Evolutionary conservation across 2,888 invertebrate genomes (phyloP), one percentile per base, ranked within the genome.

Genomic region (Erebia palarica): DNA sequence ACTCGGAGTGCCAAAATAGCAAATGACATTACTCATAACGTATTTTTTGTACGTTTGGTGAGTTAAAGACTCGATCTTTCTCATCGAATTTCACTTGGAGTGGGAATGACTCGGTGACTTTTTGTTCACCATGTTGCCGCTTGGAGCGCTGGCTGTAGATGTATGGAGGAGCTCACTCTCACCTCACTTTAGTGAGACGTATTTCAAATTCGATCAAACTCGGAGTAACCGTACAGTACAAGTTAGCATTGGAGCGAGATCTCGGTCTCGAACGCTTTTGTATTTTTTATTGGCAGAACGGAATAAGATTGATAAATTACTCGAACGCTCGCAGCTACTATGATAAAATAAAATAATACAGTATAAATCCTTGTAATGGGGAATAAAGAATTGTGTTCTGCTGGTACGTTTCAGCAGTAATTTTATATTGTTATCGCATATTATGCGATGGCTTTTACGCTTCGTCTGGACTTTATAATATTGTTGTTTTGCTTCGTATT

Each of bases 231-330:
- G n/a, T n/a, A n/a, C n/a, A n/a, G 78, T 78, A 79, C 78, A 76
- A 79, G 78, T 79, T 78, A 78, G 77, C 78, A 79, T 78, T 81
- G 75, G 73, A 78, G 77, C 75, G 73, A 68, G 73, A 73, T 72
- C 76, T 68, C 72, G 70, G 69, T 71, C 69, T 70, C 68, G 71
- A 74, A 69, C 69, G 66, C 68, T 74, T 75, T 74, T 75, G 63
- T 74, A 13, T 69, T 75, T 74, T 75, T 75, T 75, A 73, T 75
- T 69, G 73, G 69, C 73, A 68, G 73, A 65, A 73, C 73, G 69
- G 71, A 71, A 71, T 71, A 65, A 73, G 74, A 73, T 73, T 75
- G 75, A 75, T 74, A 75, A 74, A 74, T 75, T 75, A 70, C 75
- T 71, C 71, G 55, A 69, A 68, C 65, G 68, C 74, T 73, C 55